Evolutionary conservation across 2,797 vertebrate species (phyloP), one percentile per base, ranked within the genome.

Genomic region (Tragelaphus eurycerus): DNA sequence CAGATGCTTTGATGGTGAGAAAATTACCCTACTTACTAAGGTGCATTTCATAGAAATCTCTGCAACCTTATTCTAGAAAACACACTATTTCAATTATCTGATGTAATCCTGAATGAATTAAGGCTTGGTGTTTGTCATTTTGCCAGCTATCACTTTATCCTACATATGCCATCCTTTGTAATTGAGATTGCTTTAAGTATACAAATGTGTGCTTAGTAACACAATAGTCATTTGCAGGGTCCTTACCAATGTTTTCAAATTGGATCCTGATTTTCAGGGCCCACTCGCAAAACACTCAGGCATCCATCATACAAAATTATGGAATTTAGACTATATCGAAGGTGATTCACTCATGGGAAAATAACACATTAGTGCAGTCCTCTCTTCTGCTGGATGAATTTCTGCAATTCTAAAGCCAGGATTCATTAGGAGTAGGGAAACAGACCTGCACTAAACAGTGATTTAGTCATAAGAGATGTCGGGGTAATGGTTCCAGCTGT

Each of bases 171-270:
- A 82, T 94, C 86, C 93, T 90, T 86, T 85, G 71, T 96, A 94
- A 71, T 19, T 90, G 93, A 97, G 93, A 97, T 96, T 92, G 95
- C 96, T 92, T 89, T 78, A 84, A 97, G 96, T 95, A 90, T 62
- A 95, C 93, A 95, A 76, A 93, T 93, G 78, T 48, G 48, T 95
- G 74, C 90, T 95, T 90, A 64, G 86, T 62, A 90, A 88, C 89
- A 85, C 43, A 50, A 50, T 76, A 67, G 54, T 86, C 92, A 90
- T 95, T 95, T 91, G n/a, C 85, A 93, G 64, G 7, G 54, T 95
- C 46, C 85, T 96, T 76, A 74, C 71, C 83, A 94, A 3, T 54
- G 89, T 89, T 96, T 97, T 87, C 87, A 96, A 83, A 97, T 81
- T 90, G 85, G 87, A 93, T 94, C 67, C 95, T 90, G 87, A 96